Evolutionary conservation across 2,888 invertebrate genomes (phyloP).

Genomic region (Invenusta paracnida): DNA sequence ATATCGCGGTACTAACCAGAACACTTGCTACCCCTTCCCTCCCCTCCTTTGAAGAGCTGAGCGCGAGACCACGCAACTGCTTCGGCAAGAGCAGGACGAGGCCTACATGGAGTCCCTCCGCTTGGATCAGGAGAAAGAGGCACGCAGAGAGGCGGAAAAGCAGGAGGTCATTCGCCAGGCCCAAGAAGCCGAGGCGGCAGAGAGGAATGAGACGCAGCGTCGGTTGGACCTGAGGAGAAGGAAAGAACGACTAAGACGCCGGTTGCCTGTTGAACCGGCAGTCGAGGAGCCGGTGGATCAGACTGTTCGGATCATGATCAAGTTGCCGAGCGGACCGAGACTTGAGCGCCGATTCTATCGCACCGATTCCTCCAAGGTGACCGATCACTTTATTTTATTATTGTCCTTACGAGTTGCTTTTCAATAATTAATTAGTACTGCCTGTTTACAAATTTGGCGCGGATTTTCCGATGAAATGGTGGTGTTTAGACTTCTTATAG

Average conservation of each 20-base stretch:
- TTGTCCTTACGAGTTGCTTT: no score
- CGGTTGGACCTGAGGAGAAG: background rate
- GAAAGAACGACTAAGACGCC: background rate
- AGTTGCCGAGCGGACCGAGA: background rate
- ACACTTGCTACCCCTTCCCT: no score
- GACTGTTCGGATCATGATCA: background rate
- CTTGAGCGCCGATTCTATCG: background rate
- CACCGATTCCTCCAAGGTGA: background rate
- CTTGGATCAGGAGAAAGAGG: slow-evolving; percentile 36
- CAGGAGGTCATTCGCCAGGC: background rate
- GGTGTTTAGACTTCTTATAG: no score
- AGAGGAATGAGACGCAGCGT: background rate
- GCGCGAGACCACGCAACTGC: slow-evolving; percentile 15
- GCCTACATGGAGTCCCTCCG: slow-evolving; percentile 37
- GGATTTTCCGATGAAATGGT: no score
- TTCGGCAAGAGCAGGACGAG: slow-evolving; percentile 35
- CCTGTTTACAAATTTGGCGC: no score
- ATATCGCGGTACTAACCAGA: no score
- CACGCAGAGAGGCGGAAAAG: slow-evolving; percentile 1
- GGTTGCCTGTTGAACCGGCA: slow-evolving; percentile 32
- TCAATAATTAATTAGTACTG: no score
- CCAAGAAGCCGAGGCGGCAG: slow-evolving; percentile 3
- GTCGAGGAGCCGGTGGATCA: background rate
- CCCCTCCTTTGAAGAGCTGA: slow-evolving; percentile 8
- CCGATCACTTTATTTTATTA: no score